phyloP scores from a whole-genome alignment of 2,888 invertebrate species.

The Clanis bilineata region DNA sequence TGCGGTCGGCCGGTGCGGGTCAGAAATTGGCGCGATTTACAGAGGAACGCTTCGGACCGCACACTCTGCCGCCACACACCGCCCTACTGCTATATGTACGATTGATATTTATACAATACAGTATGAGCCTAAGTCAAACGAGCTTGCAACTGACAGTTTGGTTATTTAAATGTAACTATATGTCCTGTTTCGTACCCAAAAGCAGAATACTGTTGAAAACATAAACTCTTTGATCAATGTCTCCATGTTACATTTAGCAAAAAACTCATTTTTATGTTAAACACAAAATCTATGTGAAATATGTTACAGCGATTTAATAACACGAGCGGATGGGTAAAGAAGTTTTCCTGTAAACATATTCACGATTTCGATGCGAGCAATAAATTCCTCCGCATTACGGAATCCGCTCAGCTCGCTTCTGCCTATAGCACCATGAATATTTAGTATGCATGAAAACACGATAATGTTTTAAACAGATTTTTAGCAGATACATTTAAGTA shows the following conservation, averaged over 20 bases:
- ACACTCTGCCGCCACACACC: slow-evolving; percentile 28
- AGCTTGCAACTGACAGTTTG: not conserved
- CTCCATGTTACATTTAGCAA: not conserved
- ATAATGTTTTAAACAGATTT: slow-evolving; percentile 4
- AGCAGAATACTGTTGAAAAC: not conserved
- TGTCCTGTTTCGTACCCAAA: not conserved
- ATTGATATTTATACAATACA: slow-evolving; percentile 23
- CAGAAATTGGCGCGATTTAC: slow-evolving; percentile 73
- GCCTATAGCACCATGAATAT: slow-evolving; percentile 8
- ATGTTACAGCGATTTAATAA: not conserved
- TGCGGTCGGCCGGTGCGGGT: slow-evolving; percentile 71
- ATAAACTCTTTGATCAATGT: not conserved
- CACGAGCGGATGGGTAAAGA: slow-evolving; percentile 26
- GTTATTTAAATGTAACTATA: not conserved
- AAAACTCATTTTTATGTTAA: not conserved
- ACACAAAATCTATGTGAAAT: not conserved
- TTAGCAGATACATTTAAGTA: not conserved
- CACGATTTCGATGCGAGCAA: slow-evolving; percentile 46
- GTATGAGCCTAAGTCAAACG: slow-evolving; percentile 18
- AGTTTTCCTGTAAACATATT: slow-evolving; percentile 42
- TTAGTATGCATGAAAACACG: slow-evolving; percentile 10
- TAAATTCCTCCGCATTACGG: slow-evolving; percentile 38
- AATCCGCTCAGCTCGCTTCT: slow-evolving; percentile 5
- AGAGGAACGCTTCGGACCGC: slow-evolving; percentile 53
- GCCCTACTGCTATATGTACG: slow-evolving; percentile 22